Conservation (phyloP, 2,888 invertebrate genomes). For the Hetaerina titia region DNA sequence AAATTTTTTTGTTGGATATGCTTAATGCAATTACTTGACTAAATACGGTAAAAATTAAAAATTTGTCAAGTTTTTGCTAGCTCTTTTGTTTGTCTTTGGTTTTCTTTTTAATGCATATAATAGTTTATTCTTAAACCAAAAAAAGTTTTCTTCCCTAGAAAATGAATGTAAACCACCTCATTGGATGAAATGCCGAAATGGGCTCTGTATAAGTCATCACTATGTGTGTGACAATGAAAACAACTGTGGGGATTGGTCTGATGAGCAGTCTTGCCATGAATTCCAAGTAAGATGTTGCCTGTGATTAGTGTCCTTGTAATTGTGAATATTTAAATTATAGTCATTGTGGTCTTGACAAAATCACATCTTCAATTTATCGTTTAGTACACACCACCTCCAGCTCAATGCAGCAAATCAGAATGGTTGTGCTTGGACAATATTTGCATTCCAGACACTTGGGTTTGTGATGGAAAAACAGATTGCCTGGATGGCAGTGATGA, state of each 20-base stretch:
- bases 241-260: conserved; percentile 70
- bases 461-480: conserved; percentile 76
- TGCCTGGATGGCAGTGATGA: conserved; percentile 77
- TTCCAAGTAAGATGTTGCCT: background rate
- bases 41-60: too few species aligned
- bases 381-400: conserved; percentile 66
- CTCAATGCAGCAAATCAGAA: conserved; percentile 71
- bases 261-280: conserved; percentile 56
- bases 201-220: conserved; percentile 69
- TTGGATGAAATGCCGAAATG: conserved; percentile 70
- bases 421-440: conserved; percentile 72
- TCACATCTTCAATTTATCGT: background rate
- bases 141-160: background rate
- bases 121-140: too few species aligned
- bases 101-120: too few species aligned
- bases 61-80: too few species aligned
- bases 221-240: conserved; percentile 70
- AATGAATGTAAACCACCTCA: conserved; percentile 14
- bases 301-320: background rate
- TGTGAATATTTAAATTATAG: background rate
- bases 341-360: background rate
- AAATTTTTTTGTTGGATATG: too few species aligned
- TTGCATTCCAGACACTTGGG: conserved; percentile 76
- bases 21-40: too few species aligned
- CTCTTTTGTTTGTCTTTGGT: too few species aligned